Percentiles rank a stretch among this genome's conserved stretches.
phyloP scores from a whole-genome alignment of 2,113 vertebrate genomes.

The Gnathonemus echidnorhynchus region DNA sequence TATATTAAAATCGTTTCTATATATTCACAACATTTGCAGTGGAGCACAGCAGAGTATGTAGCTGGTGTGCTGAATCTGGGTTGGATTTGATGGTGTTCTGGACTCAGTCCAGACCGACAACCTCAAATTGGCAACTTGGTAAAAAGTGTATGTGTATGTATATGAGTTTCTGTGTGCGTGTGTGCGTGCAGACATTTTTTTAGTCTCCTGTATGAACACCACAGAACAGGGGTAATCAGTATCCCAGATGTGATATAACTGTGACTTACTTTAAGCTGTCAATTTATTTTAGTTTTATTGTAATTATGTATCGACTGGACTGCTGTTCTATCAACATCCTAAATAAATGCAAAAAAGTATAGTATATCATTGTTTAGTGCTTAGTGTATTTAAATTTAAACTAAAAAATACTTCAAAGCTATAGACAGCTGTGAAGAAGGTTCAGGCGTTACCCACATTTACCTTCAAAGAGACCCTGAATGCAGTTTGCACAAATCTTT shows the following conservation, averaged over 20 bases:
- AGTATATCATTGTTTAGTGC: background rate
- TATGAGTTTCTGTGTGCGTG: too few relatives aligned
- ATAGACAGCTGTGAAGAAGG: background rate
- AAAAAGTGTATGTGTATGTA: background rate
- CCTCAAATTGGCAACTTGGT: background rate
- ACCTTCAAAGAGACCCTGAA: background rate
- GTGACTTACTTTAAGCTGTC: background rate
- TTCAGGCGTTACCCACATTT: background rate
- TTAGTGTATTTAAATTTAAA: background rate
- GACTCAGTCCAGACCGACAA: background rate
- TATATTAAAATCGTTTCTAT: background rate
- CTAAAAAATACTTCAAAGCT: background rate
- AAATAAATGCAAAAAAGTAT: background rate
- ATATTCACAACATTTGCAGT: background rate
- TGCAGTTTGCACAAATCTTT: background rate
- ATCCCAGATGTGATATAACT: background rate
- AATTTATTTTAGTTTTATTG: background rate
- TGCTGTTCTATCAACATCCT: background rate
- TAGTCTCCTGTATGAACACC: background rate
- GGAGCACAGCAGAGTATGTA: background rate
- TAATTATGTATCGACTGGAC: background rate
- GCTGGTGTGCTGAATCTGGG: background rate
- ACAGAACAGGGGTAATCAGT: background rate
- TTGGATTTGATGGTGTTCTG: background rate
- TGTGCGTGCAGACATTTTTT: background rate